These are phyloP conservation scores for Spilogale gracilis DNA, from an alignment of 2,113 vertebrate species.

Conservation along the genomic window DNA sequence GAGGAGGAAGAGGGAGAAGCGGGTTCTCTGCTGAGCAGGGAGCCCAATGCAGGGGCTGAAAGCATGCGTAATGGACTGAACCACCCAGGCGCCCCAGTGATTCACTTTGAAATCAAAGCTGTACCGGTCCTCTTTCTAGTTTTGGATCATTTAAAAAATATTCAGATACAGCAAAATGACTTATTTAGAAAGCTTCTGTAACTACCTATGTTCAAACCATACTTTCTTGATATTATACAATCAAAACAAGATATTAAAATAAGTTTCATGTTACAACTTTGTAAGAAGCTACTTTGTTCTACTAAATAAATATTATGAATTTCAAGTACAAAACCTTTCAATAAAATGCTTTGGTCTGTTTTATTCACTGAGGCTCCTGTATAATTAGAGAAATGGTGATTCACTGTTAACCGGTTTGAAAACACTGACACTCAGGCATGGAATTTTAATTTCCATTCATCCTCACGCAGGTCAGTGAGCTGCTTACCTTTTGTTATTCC, in stretches of 20 bases:
- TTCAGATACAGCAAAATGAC: not conserved
- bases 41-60: no score
- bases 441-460: not conserved
- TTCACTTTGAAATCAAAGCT: not conserved
- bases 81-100: not conserved
- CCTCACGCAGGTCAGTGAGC: no score
- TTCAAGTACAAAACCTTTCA: not conserved
- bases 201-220: not conserved
- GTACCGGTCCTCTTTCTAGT: not conserved
- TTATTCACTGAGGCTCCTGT: not conserved
- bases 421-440: not conserved
- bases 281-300: not conserved
- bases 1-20: no score
- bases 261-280: not conserved
- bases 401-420: not conserved
- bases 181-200: not conserved
- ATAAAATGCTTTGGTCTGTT: not conserved
- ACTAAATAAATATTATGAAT: not conserved
- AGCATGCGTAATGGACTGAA: no score
- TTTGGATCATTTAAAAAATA: not conserved
- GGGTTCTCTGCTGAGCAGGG: no score
- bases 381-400: not conserved
- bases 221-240: not conserved
- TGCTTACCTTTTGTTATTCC: not conserved
- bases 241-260: not conserved